A percentile compares a stretch with the other conserved stretches of the same genome.
Evolutionary conservation across 30 jellyfish, hydroid and myxozoan species (phyloP).

Genomic region (Mastigias papua): DNA sequence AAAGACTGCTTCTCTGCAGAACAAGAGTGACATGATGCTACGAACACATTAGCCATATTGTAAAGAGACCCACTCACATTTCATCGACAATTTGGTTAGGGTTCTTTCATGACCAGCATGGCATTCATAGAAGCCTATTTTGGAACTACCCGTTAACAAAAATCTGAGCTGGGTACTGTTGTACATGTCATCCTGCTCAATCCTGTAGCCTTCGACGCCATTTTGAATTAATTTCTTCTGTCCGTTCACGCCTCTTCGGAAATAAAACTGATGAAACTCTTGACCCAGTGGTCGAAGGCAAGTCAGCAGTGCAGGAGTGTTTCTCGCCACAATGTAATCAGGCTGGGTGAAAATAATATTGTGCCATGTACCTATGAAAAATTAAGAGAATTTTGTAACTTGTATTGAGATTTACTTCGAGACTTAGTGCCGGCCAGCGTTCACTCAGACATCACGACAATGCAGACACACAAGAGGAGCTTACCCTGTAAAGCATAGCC

Average conservation of each 20-base stretch:
- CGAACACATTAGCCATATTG: no score
- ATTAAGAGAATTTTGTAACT: neutral
- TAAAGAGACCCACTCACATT: neutral
- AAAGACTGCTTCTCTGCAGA: no score
- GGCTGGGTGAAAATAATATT: neutral
- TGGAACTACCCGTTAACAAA: neutral
- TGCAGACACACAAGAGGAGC: no score
- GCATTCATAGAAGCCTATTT: constrained; percentile 2
- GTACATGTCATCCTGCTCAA: neutral
- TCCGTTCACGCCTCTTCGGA: neutral
- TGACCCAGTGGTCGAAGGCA: constrained; percentile 9
- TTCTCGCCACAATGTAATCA: neutral
- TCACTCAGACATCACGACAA: no score
- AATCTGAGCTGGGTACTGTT: neutral
- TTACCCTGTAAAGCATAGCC: no score
- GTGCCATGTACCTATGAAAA: neutral
- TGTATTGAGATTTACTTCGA: neutral
- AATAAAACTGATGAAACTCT: neutral
- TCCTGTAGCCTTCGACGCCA: neutral
- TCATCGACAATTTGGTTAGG: neutral
- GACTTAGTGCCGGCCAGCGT: no score
- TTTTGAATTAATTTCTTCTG: neutral
- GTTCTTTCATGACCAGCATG: neutral
- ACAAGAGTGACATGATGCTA: no score
- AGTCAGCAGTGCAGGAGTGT: neutral